These are phyloP conservation scores for Protodeltote pygarga DNA, from an alignment of 2,888 invertebrate species.

Conservation along the genomic window DNA sequence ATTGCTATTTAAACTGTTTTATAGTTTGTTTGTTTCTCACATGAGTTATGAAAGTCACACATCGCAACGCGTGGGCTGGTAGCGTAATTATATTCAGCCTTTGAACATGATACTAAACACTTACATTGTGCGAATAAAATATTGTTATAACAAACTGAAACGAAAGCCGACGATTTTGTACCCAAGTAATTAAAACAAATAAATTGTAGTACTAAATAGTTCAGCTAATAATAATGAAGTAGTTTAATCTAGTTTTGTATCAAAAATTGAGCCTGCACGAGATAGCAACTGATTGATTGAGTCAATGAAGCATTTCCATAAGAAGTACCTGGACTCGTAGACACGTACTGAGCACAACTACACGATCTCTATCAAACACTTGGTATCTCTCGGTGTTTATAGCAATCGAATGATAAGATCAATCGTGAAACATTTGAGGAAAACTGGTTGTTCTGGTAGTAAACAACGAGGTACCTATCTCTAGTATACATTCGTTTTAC, in stretches of 20 bases:
- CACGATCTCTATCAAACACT: not conserved
- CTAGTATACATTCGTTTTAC: constrained; percentile 25
- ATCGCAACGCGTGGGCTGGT: constrained; percentile 1
- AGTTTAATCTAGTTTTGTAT: too few species aligned
- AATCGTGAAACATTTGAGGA: constrained; percentile 23
- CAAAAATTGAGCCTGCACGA: too few species aligned
- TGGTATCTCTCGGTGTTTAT: constrained; percentile 7
- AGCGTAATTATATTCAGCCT: constrained; percentile 16
- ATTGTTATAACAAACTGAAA: not conserved
- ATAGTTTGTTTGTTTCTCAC: constrained; percentile 62
- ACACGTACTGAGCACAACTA: not conserved
- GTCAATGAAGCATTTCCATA: constrained; percentile 9
- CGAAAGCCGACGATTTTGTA: not conserved
- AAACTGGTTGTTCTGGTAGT: constrained; percentile 31
- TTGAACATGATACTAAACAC: not conserved
- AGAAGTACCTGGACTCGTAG: not conserved
- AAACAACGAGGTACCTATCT: constrained; percentile 28
- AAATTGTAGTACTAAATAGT: too few species aligned
- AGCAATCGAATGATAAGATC: constrained; percentile 30
- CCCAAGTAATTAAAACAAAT: too few species aligned
- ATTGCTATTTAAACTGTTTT: constrained; percentile 68
- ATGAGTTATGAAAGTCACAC: constrained; percentile 51
- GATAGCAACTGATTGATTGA: constrained; percentile 9
- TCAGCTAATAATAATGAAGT: too few species aligned
- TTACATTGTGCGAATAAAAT: not conserved